These are phyloP conservation scores for Ormyrus rosae DNA, from an alignment of 2,888 invertebrate genomes.

Conservation along the genomic window DNA sequence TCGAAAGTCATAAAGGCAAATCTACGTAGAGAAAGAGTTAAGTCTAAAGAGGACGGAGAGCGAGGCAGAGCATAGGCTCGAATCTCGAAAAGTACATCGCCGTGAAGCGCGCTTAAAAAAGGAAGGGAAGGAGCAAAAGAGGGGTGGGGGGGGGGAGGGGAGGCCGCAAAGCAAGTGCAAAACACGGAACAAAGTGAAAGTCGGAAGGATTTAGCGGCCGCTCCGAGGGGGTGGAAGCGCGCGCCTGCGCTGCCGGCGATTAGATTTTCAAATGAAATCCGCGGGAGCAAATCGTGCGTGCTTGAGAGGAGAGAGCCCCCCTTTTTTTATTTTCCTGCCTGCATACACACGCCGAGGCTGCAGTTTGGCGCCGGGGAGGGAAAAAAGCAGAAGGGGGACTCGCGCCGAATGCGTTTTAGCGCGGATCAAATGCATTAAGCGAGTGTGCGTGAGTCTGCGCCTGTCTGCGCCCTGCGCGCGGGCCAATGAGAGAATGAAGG, in stretches of 20 bases:
- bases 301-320: slow-evolving; percentile 44
- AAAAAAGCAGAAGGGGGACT: slow-evolving; percentile 54
- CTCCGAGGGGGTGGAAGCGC: slow-evolving; percentile 8
- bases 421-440: slow-evolving; percentile 73
- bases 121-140: neutral
- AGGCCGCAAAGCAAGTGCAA: slow-evolving; percentile 40
- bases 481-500: slow-evolving; percentile 50
- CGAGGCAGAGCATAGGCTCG: slow-evolving; percentile 14
- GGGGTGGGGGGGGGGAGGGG: neutral
- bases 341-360: slow-evolving; percentile 10
- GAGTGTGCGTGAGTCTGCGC: slow-evolving; percentile 44
- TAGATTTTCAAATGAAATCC: slow-evolving; percentile 57
- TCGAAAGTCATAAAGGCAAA: slow-evolving; percentile 27
- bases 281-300: slow-evolving; percentile 55
- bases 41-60: slow-evolving; percentile 19
- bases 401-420: slow-evolving; percentile 68
- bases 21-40: slow-evolving; percentile 47
- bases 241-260: slow-evolving; percentile 31
- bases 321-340: slow-evolving; percentile 15
- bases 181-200: slow-evolving; percentile 54
- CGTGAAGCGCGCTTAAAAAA: neutral
- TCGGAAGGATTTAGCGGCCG: slow-evolving; percentile 48
- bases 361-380: slow-evolving; percentile 36
- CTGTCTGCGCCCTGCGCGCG: slow-evolving; percentile 5
- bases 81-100: slow-evolving; percentile 28